phyloP scores from a whole-genome alignment of 1,140 invertebrate genomes.

The Papilio helenus region DNA sequence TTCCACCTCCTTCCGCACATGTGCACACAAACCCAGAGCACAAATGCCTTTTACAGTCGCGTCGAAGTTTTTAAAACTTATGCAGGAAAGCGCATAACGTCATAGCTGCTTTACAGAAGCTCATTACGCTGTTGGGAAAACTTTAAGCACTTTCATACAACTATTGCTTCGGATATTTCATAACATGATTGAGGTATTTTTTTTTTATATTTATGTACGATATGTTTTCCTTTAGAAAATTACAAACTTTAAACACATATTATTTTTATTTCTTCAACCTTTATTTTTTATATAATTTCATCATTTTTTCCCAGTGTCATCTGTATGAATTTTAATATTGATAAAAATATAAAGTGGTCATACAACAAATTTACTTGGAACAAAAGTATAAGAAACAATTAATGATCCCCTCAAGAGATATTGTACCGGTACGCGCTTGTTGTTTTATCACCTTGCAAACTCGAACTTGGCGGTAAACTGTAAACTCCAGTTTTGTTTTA shows the following conservation, averaged over 20 bases:
- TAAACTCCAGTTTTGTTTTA: slow-evolving; percentile 4
- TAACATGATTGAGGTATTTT: background rate
- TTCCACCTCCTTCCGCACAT: background rate
- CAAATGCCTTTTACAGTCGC: background rate
- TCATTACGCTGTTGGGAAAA: slow-evolving; percentile 10
- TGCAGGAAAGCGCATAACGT: background rate
- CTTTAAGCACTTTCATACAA: background rate
- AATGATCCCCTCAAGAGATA: background rate
- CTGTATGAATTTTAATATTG: background rate
- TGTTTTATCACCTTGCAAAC: slow-evolving; percentile 24
- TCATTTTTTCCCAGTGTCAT: too few species aligned
- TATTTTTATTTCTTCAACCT: too few species aligned
- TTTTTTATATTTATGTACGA: background rate
- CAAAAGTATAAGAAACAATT: slow-evolving; percentile 6
- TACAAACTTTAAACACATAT: too few species aligned
- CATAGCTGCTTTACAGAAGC: slow-evolving; percentile 1
- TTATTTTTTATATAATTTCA: too few species aligned
- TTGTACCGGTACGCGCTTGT: background rate
- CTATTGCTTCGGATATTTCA: background rate
- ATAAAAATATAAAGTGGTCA: background rate
- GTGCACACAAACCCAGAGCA: background rate
- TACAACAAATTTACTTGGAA: background rate
- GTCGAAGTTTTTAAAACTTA: slow-evolving; percentile 16
- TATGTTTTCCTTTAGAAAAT: background rate
- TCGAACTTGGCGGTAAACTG: background rate